Percentiles rank a stretch among this genome's conserved stretches.
Conservation (phyloP, 2,888 invertebrate genomes). For the Drosophila tripunctata region DNA sequence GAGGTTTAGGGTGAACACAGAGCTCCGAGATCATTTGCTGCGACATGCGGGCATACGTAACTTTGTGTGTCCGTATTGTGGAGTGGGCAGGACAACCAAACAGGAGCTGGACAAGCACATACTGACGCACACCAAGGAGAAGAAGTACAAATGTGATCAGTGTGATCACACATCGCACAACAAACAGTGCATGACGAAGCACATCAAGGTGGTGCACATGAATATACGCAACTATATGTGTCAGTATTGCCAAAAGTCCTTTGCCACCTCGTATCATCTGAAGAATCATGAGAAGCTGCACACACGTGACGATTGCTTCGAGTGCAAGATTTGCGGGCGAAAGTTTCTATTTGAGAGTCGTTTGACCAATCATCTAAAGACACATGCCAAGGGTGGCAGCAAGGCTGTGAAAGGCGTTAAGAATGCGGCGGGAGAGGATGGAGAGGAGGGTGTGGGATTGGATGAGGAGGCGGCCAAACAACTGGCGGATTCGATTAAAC, state of each 20-base stretch:
- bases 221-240: conserved; percentile 81
- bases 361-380: conserved; percentile 78
- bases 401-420: conserved; percentile 30
- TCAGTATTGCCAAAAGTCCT: conserved; percentile 81
- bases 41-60: conserved; percentile 83
- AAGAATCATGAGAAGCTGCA: conserved; percentile 80
- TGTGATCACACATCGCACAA: conserved; percentile 80
- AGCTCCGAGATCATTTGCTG: conserved; percentile 81
- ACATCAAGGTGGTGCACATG: conserved; percentile 80
- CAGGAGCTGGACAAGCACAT: conserved; percentile 82
- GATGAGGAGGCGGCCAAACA: not conserved
- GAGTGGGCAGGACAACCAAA: conserved; percentile 81
- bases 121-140: conserved; percentile 81
- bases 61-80: conserved; percentile 82
- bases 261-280: conserved; percentile 80
- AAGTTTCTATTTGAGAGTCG: conserved; percentile 80
- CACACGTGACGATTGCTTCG: conserved; percentile 80
- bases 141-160: conserved; percentile 77
- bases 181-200: conserved; percentile 79
- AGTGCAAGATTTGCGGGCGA: conserved; percentile 80
- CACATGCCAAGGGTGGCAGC: conserved; percentile 77
- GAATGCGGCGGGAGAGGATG: too few species aligned
- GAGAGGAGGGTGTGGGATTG: too few species aligned
- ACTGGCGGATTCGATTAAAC: not conserved
- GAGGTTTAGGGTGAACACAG: conserved; percentile 81